phyloP scores from a whole-genome alignment of 2,888 invertebrate species.

The Mongoloraphidia duomilia region DNA sequence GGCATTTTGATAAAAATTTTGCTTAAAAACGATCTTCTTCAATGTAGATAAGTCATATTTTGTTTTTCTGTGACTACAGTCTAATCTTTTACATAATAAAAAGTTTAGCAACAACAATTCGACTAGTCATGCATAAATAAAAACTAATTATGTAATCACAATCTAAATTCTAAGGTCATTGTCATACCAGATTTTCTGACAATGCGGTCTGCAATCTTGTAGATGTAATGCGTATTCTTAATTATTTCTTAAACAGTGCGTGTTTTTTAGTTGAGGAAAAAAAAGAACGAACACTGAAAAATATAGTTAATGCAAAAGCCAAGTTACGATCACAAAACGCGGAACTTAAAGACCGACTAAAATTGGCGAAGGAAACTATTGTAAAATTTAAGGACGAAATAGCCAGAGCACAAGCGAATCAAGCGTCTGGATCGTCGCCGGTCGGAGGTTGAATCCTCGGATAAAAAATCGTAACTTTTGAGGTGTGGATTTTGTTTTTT shows the following conservation, averaged over 20 bases:
- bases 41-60: too few relatives aligned
- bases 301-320: constrained; percentile 61
- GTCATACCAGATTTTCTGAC: constrained; percentile 2
- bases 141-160: too few relatives aligned
- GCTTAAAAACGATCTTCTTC: too few relatives aligned
- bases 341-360: constrained; percentile 71
- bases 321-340: constrained; percentile 71
- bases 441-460: too few relatives aligned
- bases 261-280: constrained; percentile 71
- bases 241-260: not conserved
- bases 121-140: too few relatives aligned
- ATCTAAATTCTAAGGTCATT: too few relatives aligned
- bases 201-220: not conserved
- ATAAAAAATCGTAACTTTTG: too few relatives aligned
- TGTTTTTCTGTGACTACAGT: too few relatives aligned
- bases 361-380: constrained; percentile 74
- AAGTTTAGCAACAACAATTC: too few relatives aligned
- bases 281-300: constrained; percentile 63
- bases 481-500: not conserved
- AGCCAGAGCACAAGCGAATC: constrained; percentile 29
- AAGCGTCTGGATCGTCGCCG: constrained; percentile 7
- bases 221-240: not conserved
- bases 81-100: too few relatives aligned
- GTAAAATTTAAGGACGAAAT: constrained; percentile 69
- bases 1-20: too few relatives aligned